Evolutionary conservation across 1,140 invertebrate genomes (phyloP).

Genomic region (Coenobita brevimanus): DNA sequence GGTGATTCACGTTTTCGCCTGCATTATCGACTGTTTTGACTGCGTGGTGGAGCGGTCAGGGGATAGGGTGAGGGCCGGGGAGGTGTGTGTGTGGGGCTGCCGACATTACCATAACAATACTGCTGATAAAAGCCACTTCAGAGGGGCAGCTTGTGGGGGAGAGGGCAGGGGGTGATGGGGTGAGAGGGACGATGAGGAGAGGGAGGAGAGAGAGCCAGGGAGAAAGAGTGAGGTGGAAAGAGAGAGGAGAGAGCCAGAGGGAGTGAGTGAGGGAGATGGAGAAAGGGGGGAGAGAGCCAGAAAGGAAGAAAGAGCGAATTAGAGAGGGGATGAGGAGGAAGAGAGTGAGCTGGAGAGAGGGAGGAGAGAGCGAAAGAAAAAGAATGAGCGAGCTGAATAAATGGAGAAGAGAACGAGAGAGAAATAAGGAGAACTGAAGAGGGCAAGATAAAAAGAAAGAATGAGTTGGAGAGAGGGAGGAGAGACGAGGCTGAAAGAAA

Average conservation of each 20-base stretch:
- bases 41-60: constrained; percentile 27
- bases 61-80: background rate
- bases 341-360: too few relatives aligned
- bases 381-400: too few relatives aligned
- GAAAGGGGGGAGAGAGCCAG: background rate
- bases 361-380: background rate
- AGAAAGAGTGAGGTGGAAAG: too few relatives aligned
- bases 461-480: too few relatives aligned
- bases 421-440: background rate
- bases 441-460: too few relatives aligned
- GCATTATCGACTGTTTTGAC: constrained; percentile 35
- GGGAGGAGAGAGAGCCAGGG: background rate
- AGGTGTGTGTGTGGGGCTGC: background rate
- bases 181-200: background rate
- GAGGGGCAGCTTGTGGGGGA: constrained; percentile 48
- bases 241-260: too few relatives aligned
- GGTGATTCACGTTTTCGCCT: constrained; percentile 29
- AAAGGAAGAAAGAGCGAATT: too few relatives aligned
- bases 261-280: background rate
- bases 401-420: background rate
- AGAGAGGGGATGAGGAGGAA: too few relatives aligned
- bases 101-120: constrained; percentile 57
- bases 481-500: background rate
- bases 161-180: background rate
- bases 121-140: constrained; percentile 59